Evolutionary conservation across 2,888 invertebrate genomes (phyloP).

Genomic region (Oligia strigilis): DNA sequence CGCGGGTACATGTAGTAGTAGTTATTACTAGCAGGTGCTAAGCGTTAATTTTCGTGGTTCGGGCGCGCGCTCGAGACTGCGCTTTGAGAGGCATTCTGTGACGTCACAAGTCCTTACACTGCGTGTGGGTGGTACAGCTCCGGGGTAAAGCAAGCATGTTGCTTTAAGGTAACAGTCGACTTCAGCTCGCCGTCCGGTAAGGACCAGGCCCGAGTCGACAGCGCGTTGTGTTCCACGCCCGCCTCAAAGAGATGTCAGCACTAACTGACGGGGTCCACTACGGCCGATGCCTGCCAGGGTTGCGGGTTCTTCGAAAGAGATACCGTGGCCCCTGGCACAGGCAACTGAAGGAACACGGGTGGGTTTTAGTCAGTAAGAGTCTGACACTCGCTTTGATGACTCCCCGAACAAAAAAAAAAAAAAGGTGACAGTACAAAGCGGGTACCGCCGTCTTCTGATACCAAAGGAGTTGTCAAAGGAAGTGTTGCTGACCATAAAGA

Average conservation of each 20-base stretch:
- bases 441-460: neutral
- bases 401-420: too few species aligned
- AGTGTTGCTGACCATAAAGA: neutral
- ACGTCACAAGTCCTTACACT: constrained; percentile 48
- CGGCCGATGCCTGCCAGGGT: too few species aligned
- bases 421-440: too few species aligned
- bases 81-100: constrained; percentile 51
- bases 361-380: too few species aligned
- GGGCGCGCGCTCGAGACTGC: constrained; percentile 36
- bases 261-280: too few species aligned
- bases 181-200: neutral
- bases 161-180: neutral
- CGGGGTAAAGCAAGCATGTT: neutral
- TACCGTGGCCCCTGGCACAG: too few species aligned
- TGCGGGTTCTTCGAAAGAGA: too few species aligned
- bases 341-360: too few species aligned
- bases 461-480: neutral
- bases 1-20: constrained; percentile 51
- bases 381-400: too few species aligned
- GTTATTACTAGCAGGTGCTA: constrained; percentile 65
- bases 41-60: constrained; percentile 61
- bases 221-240: too few species aligned
- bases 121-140: constrained; percentile 11
- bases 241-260: too few species aligned
- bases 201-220: too few species aligned